Evolutionary conservation across 1,140 invertebrate species (phyloP).

Genomic region (Conus betulinus): DNA sequence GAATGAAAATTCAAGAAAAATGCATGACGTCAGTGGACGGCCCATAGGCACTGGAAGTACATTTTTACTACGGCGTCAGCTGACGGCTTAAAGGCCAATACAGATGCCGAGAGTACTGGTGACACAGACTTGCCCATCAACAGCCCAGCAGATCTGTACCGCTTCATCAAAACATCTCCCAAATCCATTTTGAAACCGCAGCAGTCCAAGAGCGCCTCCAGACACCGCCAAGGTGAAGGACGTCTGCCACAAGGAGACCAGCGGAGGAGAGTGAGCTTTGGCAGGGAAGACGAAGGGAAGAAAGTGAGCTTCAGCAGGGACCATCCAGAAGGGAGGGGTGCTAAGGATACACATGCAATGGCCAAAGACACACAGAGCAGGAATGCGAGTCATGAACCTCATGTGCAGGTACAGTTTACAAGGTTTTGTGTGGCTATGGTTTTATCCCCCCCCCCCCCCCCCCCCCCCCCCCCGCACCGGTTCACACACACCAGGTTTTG

Average conservation of each 20-base stretch:
- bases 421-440: too few species aligned
- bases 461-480: too few species aligned
- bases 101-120: not conserved
- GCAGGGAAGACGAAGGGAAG: not conserved
- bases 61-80: too few species aligned
- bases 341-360: too few species aligned
- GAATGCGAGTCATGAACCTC: not conserved
- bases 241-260: not conserved
- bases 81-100: too few species aligned
- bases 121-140: not conserved
- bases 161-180: not conserved
- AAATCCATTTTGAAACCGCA: constrained; percentile 5
- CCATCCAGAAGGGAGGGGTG: not conserved
- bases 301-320: not conserved
- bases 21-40: too few species aligned
- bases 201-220: not conserved
- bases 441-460: too few species aligned
- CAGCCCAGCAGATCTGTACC: constrained; percentile 8
- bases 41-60: too few species aligned
- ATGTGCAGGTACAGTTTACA: not conserved
- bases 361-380: not conserved
- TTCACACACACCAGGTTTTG: too few species aligned
- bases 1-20: too few species aligned
- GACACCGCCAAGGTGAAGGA: not conserved
- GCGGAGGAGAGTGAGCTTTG: not conserved